phyloP scores from a whole-genome alignment of 2,113 vertebrate genomes.

The Calyptomena viridis region DNA sequence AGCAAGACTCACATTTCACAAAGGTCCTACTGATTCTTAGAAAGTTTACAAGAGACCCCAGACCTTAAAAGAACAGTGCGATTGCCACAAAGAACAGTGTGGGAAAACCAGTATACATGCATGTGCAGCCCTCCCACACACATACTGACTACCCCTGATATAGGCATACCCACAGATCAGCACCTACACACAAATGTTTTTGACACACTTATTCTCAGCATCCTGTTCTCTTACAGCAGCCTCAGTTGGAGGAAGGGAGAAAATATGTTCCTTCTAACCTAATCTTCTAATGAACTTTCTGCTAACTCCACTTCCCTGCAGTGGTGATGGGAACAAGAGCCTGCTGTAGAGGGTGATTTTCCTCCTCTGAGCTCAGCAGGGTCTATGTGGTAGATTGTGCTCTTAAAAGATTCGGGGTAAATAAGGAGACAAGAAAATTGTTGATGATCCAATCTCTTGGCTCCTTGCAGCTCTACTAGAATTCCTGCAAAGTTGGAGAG shows the following conservation, averaged over 20 bases:
- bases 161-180: slow-evolving; percentile 67
- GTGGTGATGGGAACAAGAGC: neutral
- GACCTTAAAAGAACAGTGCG: slow-evolving; percentile 60
- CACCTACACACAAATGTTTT: slow-evolving; percentile 68
- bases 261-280: slow-evolving; percentile 37
- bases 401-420: neutral
- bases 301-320: neutral
- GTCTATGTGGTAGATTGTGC: neutral
- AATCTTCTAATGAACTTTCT: slow-evolving; percentile 51
- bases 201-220: slow-evolving; percentile 66
- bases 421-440: neutral
- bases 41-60: slow-evolving; percentile 45
- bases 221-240: slow-evolving; percentile 55
- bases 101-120: slow-evolving; percentile 62
- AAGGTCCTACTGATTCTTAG: neutral
- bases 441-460: neutral
- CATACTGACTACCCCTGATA: slow-evolving; percentile 64
- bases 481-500: neutral
- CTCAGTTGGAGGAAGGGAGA: slow-evolving; percentile 25
- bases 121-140: slow-evolving; percentile 59
- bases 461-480: neutral
- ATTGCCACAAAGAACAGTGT: slow-evolving; percentile 64
- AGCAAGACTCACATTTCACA: neutral
- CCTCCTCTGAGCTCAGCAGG: neutral
- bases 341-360: neutral